Percentiles rank a stretch among this genome's conserved stretches.
Conservation (phyloP, 2,888 invertebrate species). For the Archips xylosteana region DNA sequence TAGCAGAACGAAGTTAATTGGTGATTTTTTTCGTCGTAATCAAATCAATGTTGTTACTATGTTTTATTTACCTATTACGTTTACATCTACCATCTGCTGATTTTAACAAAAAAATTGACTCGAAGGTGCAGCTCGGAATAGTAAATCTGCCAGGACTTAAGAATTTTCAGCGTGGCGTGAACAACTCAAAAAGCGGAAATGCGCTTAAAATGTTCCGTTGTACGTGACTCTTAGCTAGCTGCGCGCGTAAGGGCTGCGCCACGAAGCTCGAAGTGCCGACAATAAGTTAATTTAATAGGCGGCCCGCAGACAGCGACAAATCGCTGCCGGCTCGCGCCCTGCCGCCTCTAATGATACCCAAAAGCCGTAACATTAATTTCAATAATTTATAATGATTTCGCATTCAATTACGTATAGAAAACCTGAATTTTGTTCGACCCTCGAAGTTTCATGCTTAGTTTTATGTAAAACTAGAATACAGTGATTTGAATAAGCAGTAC, state of each 20-base stretch:
- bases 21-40: too few relatives aligned
- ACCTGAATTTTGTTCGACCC: slow-evolving; percentile 13
- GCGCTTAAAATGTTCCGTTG: slow-evolving; percentile 73
- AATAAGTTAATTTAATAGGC: slow-evolving; percentile 54
- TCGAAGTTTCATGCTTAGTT: not conserved
- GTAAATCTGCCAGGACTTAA: slow-evolving; percentile 38
- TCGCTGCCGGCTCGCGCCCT: slow-evolving; percentile 51
- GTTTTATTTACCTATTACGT: too few relatives aligned
- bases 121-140: slow-evolving; percentile 17
- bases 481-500: not conserved
- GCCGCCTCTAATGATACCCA: slow-evolving; percentile 42
- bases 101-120: slow-evolving; percentile 3
- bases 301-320: slow-evolving; percentile 53
- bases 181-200: slow-evolving; percentile 69
- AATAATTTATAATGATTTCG: slow-evolving; percentile 51
- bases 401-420: slow-evolving; percentile 45
- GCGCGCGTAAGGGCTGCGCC: slow-evolving; percentile 30
- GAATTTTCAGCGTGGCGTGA: slow-evolving; percentile 57
- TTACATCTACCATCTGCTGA: too few relatives aligned
- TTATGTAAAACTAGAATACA: not conserved
- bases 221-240: slow-evolving; percentile 66
- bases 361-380: slow-evolving; percentile 53
- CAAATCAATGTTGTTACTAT: too few relatives aligned
- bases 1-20: not conserved
- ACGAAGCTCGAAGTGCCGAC: slow-evolving; percentile 40